Conservation (phyloP, 2,797 vertebrate species). For the Spheniscus humboldti region DNA sequence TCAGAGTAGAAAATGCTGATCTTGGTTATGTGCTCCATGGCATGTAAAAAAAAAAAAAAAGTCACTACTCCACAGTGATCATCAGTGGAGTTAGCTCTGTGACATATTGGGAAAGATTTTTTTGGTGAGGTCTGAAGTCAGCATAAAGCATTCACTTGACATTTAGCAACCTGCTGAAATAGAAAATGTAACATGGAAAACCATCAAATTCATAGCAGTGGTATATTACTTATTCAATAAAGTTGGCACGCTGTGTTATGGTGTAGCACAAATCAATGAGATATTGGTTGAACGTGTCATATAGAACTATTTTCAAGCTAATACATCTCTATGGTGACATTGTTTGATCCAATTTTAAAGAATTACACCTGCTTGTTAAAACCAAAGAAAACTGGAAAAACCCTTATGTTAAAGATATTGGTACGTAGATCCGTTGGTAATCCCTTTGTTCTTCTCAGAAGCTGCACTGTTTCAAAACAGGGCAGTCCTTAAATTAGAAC, state of each 20-base stretch:
- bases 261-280: neutral
- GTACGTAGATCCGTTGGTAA: neutral
- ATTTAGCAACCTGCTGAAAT: conserved; percentile 46
- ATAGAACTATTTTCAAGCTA: neutral
- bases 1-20: neutral
- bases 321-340: neutral
- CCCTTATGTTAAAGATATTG: neutral
- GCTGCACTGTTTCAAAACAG: neutral
- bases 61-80: neutral
- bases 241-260: neutral
- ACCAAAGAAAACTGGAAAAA: neutral
- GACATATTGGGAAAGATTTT: neutral
- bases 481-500: neutral
- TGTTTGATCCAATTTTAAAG: neutral
- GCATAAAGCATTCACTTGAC: conserved; percentile 37
- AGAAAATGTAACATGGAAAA: conserved; percentile 4
- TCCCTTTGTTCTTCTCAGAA: neutral
- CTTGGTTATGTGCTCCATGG: neutral
- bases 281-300: neutral
- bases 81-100: neutral
- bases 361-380: neutral
- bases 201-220: neutral
- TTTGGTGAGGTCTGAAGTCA: neutral
- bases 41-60: neutral
- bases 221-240: neutral